Evolutionary conservation across 2,797 vertebrate genomes (phyloP).

Genomic region (Philypnodon macrostomus): DNA sequence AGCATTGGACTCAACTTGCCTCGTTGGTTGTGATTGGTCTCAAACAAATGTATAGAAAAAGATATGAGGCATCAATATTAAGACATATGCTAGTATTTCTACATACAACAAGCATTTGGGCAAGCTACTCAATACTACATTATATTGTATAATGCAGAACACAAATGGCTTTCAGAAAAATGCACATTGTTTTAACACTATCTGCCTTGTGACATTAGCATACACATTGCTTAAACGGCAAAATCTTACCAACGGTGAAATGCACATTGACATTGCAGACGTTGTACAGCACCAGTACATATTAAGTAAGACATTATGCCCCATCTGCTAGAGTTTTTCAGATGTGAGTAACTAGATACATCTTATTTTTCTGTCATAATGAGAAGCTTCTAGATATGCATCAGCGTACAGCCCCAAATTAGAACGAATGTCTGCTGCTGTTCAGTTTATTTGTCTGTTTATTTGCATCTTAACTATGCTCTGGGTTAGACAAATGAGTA

Average conservation of each 20-base stretch:
- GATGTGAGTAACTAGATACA: neutral
- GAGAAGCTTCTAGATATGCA: slow-evolving; percentile 18
- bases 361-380: neutral
- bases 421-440: slow-evolving; percentile 26
- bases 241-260: neutral
- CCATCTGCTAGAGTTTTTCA: too few relatives aligned
- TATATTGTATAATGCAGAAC: neutral
- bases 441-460: slow-evolving; percentile 31
- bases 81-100: too few relatives aligned
- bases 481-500: slow-evolving; percentile 18
- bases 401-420: slow-evolving; percentile 19
- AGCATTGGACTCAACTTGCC: too few relatives aligned
- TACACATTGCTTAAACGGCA: slow-evolving; percentile 3
- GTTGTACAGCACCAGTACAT: too few relatives aligned
- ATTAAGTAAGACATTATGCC: too few relatives aligned
- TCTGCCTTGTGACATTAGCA: neutral
- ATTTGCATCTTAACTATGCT: slow-evolving; percentile 9
- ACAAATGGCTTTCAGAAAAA: neutral
- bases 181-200: slow-evolving; percentile 2
- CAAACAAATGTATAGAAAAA: too few relatives aligned
- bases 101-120: too few relatives aligned
- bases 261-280: neutral
- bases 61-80: too few relatives aligned
- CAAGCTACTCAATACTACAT: too few relatives aligned
- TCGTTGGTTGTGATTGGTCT: too few relatives aligned